Base-by-base conservation (phyloP, 37 sponge, comb jelly and placozoan genomes). In the Petrosia ficiformis region DNA sequence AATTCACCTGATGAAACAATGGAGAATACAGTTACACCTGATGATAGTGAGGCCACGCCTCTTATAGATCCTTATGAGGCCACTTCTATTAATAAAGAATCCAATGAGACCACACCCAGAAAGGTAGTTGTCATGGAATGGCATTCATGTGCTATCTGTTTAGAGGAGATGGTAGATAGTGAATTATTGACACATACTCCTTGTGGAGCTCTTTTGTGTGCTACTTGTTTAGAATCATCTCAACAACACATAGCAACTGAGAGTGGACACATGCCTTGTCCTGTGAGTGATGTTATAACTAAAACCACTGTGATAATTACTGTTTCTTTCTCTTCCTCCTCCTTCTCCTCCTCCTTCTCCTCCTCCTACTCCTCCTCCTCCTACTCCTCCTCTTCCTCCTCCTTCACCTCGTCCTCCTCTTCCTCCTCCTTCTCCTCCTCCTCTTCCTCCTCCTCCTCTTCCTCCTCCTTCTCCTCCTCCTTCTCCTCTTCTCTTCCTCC, bases 101-200 rank as follows among this genome's bases (percentile, higher is more conserved):
- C 66, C 36, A 19, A 69, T 35, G 70, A 35, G 39, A 28, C 32
- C 70, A 16, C 70, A 35, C 70, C 59, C 74, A 29, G 24, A 30
- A 21, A 32, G 40, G 72, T 66, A 19, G 82, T 87, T 6, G 74
- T 87, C 42, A 76, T 81, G 65, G 73, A 87, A 52, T 90, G 86
- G 86, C 86, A 90, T 52, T 70, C 82, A 11, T 90, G 91, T 76
- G 86, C 70, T 34, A 81, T 90, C 21, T 90, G 91, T 64, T 63
- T 90, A 54, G 91, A 90, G 58, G 91, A 90, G 68, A 78, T 81
- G 63, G 78, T 86, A 48, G 91, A 90, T 72, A 67, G 59, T 1
- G 86, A 90, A 10, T 77, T 90, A 44, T 42, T 77, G 75, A 74
- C 70, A 16, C 91, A 90, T 68, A 42, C 66, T 30, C 54, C 66